These are phyloP conservation scores for Sorex fumeus DNA, from an alignment of 2,113 vertebrate genomes.

Conservation along the genomic window DNA sequence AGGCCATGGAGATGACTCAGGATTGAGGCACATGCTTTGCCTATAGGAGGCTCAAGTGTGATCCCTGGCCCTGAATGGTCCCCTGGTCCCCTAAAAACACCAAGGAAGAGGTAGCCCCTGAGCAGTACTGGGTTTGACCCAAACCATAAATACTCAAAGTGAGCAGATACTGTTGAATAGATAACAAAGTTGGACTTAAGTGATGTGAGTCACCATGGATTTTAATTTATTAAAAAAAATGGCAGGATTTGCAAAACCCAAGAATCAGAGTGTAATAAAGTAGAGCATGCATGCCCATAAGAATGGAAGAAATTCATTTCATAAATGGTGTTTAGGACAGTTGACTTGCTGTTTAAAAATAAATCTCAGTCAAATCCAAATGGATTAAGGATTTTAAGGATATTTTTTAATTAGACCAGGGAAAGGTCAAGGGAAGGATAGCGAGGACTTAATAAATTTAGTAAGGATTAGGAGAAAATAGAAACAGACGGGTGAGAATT, in stretches of 20 bases:
- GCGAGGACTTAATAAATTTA: constrained; percentile 11
- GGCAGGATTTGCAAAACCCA: background rate
- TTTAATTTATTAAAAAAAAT: background rate
- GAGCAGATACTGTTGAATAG: background rate
- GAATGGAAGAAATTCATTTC: constrained; percentile 38
- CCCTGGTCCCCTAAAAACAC: too few relatives aligned
- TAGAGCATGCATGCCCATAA: background rate
- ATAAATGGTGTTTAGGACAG: constrained; percentile 7
- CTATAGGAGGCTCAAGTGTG: too few relatives aligned
- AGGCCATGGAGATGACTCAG: too few relatives aligned
- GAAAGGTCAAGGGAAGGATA: constrained; percentile 13
- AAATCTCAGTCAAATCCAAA: constrained; percentile 56
- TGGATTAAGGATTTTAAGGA: background rate
- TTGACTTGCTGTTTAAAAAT: constrained; percentile 38
- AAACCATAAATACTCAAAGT: background rate
- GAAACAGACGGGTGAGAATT: background rate
- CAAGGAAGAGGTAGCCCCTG: too few relatives aligned
- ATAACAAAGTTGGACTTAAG: too few relatives aligned
- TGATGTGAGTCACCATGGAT: background rate
- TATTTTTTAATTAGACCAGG: background rate
- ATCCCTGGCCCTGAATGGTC: too few relatives aligned
- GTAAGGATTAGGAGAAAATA: background rate
- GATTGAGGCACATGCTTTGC: too few relatives aligned
- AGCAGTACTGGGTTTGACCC: too few relatives aligned
- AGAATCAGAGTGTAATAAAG: background rate